Conservation (phyloP, 2,113 vertebrate genomes). For the Gobiocypris rarus region DNA sequence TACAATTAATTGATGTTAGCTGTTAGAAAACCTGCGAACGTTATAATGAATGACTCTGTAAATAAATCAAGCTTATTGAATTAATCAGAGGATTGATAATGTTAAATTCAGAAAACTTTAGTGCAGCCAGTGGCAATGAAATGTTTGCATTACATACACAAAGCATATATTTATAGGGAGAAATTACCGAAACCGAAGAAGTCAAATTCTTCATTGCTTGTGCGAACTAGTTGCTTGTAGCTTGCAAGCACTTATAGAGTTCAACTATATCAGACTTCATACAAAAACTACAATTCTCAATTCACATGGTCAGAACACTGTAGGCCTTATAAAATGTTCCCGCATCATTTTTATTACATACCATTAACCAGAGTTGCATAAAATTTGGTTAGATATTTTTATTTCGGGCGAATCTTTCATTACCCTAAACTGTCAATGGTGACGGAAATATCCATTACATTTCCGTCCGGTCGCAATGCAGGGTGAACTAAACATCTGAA, state of each 20-base stretch:
- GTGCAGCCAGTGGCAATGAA: not conserved
- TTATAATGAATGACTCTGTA: not conserved
- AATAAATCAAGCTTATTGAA: conserved; percentile 23
- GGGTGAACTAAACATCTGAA: not conserved
- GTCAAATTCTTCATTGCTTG: conserved; percentile 17
- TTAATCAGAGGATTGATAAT: not conserved
- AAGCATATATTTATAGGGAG: not conserved
- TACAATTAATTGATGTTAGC: not conserved
- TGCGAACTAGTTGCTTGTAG: not conserved
- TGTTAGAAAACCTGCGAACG: conserved; percentile 9
- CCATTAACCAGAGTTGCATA: not conserved
- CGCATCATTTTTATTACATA: not conserved
- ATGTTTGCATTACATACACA: conserved; percentile 15
- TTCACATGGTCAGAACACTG: not conserved
- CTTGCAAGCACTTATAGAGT: not conserved
- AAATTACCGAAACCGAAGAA: not conserved
- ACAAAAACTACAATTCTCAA: not conserved
- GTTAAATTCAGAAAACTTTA: not conserved
- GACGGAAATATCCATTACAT: not conserved
- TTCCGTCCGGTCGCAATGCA: not conserved
- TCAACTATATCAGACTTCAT: not conserved
- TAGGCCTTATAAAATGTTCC: not conserved
- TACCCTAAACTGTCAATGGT: not conserved
- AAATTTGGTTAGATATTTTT: conserved; percentile 8
- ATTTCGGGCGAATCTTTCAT: not conserved